These are phyloP conservation scores for Drosophila albomicans DNA, from an alignment of 1,140 invertebrate species.

Conservation along the genomic window DNA sequence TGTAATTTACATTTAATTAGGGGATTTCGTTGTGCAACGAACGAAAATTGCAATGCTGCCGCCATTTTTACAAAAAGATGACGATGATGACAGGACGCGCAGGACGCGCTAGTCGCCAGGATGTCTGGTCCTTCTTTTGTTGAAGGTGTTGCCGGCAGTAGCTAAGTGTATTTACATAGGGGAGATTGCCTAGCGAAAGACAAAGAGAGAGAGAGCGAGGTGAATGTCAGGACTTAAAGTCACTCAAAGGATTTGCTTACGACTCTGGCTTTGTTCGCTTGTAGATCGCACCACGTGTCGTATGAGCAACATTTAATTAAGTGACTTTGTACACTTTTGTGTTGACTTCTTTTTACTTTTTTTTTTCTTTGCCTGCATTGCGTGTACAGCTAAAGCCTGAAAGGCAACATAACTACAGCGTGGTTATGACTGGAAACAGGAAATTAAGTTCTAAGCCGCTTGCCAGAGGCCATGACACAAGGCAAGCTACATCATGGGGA, in stretches of 20 bases:
- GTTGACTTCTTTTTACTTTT: slow-evolving; percentile 18
- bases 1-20: slow-evolving; percentile 78
- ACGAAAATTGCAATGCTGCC: slow-evolving; percentile 36
- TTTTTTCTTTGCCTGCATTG: slow-evolving; percentile 23
- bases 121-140: slow-evolving; percentile 39
- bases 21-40: slow-evolving; percentile 60
- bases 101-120: slow-evolving; percentile 19
- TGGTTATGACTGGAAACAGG: slow-evolving; percentile 57
- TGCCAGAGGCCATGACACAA: neutral
- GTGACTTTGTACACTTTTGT: slow-evolving; percentile 53
- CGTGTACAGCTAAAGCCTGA: slow-evolving; percentile 28
- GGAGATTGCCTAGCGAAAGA: slow-evolving; percentile 1
- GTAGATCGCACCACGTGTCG: slow-evolving; percentile 32
- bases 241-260: slow-evolving; percentile 57
- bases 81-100: neutral
- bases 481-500: neutral
- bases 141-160: slow-evolving; percentile 37
- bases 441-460: slow-evolving; percentile 59
- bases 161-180: slow-evolving; percentile 53
- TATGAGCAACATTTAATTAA: slow-evolving; percentile 68
- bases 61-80: neutral
- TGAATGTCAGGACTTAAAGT: slow-evolving; percentile 53
- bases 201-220: neutral
- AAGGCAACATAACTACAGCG: slow-evolving; percentile 15
- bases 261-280: slow-evolving; percentile 2